Conservation (phyloP, 2,888 invertebrate species). For the Oligia fasciuncula region DNA sequence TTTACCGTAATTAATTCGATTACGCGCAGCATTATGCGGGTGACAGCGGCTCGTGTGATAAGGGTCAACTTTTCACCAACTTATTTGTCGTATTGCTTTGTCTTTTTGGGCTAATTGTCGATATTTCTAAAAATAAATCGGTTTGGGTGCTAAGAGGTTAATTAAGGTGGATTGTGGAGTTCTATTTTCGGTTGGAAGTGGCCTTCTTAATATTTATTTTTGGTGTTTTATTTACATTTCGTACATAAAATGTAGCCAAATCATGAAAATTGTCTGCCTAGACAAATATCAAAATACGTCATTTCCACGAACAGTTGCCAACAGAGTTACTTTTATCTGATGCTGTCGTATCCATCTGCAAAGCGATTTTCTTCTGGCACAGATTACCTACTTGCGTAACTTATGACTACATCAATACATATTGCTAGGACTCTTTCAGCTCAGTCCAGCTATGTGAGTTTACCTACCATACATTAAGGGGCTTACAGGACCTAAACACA, state of each 20-base stretch:
- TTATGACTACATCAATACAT: not conserved
- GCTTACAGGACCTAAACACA: too few species aligned
- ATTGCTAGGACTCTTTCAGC: not conserved
- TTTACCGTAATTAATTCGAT: conserved; percentile 67
- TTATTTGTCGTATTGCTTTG: conserved; percentile 63
- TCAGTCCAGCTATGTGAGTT: not conserved
- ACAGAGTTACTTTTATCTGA: not conserved
- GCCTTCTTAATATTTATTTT: conserved; percentile 19
- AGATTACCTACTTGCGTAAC: not conserved
- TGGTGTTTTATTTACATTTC: not conserved
- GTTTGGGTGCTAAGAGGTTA: conserved; percentile 26
- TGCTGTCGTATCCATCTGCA: not conserved
- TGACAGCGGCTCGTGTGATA: conserved; percentile 70
- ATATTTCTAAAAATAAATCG: conserved; percentile 53
- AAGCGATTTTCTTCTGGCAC: conserved; percentile 5
- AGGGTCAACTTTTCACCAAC: conserved; percentile 75
- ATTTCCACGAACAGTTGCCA: conserved; percentile 1
- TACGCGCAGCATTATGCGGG: conserved; percentile 61
- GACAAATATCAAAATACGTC: not conserved
- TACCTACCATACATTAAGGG: not conserved
- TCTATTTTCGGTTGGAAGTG: conserved; percentile 36
- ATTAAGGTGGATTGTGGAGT: conserved; percentile 14
- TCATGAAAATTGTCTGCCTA: not conserved
- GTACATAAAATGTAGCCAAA: not conserved
- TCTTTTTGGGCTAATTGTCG: conserved; percentile 59